Percentiles rank a stretch among this genome's conserved stretches.
Evolutionary conservation across 1,140 invertebrate species (phyloP).

Genomic region (Diabrotica virgifera): DNA sequence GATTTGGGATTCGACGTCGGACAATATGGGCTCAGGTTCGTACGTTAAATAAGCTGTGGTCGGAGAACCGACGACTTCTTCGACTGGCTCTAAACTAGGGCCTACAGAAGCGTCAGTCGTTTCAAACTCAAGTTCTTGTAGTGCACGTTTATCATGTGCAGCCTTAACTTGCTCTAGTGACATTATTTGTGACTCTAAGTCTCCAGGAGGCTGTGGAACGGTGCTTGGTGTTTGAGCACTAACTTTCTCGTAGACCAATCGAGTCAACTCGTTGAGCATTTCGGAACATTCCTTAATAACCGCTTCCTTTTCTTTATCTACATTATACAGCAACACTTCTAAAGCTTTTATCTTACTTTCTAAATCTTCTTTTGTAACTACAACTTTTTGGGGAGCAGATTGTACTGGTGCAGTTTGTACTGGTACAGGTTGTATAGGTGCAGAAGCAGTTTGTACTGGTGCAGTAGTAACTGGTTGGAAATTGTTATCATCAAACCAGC

Average conservation of each 20-base stretch:
- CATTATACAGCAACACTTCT: slow-evolving; percentile 45
- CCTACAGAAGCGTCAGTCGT: slow-evolving; percentile 20
- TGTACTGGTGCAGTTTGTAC: too few relatives aligned
- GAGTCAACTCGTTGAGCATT: slow-evolving; percentile 41
- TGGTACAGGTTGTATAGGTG: too few relatives aligned
- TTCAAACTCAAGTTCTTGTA: slow-evolving; percentile 35
- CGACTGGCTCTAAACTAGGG: slow-evolving; percentile 40
- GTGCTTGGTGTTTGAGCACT: slow-evolving; percentile 7
- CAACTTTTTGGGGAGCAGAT: background rate
- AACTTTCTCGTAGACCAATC: slow-evolving; percentile 34
- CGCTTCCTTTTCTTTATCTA: slow-evolving; percentile 42
- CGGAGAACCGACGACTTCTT: slow-evolving; percentile 48
- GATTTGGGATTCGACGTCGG: slow-evolving; percentile 34
- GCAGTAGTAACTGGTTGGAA: too few relatives aligned
- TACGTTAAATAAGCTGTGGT: slow-evolving; percentile 38
- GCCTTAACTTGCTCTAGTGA: background rate
- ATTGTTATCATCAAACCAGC: too few relatives aligned
- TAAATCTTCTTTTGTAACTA: slow-evolving; percentile 35
- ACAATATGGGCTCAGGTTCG: slow-evolving; percentile 6
- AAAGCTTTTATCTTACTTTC: slow-evolving; percentile 45
- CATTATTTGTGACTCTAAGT: background rate
- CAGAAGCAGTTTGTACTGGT: too few relatives aligned
- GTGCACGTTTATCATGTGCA: slow-evolving; percentile 18
- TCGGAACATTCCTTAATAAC: slow-evolving; percentile 40
- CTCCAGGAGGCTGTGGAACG: background rate